Base-by-base conservation (phyloP, 2,888 invertebrate species). In the Pseudanteris insignis region DNA sequence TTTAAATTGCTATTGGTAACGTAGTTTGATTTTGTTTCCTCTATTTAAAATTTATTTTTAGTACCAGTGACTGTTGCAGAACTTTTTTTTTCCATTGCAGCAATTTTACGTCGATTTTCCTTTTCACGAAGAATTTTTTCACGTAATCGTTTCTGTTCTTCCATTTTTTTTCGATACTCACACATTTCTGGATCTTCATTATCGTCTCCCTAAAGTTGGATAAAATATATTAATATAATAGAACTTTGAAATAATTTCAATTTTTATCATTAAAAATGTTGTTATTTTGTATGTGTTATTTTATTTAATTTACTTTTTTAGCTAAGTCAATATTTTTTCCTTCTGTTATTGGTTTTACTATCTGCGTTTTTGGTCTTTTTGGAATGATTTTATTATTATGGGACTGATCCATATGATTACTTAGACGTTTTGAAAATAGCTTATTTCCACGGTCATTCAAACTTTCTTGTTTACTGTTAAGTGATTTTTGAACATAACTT, bases 131-230 rank as follows among this genome's bases (percentile, higher is more conserved):
- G 65, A 30, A 83, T 74, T 60, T 79, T 75, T 58, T 81, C 82
- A n/a, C 83, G 69, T 13, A 81, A 63, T 11, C 77, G 75, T 62
- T 82, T 82, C 61, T 83, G 83, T 50, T 82, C 81, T 62, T 82
- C 83, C 69, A 83, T 78, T 62, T 81, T 81, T 53, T 77, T 77
- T 2, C 80, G 72, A 55, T 83, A 83, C 24, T 82, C 81, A 13
- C 75, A 71, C 73, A 79, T 78, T 63, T 81, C 81, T 24, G 80
- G 80, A 67, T 81, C 81, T 40, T 77, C 70, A 43, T 71, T 75
- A 18, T 77, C 78, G 24, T 75, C 76, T 46, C 77, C 67, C 70
- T 66, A 14, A 32, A 55, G 40, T 44, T 6, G n/a, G n/a, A n/a
- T n/a, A n/a, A n/a, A n/a, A n/a, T n/a, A n/a, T n/a, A n/a, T n/a